These are phyloP conservation scores for Pogona vitticeps DNA, from an alignment of 2,113 vertebrate species.

Conservation along the genomic window DNA sequence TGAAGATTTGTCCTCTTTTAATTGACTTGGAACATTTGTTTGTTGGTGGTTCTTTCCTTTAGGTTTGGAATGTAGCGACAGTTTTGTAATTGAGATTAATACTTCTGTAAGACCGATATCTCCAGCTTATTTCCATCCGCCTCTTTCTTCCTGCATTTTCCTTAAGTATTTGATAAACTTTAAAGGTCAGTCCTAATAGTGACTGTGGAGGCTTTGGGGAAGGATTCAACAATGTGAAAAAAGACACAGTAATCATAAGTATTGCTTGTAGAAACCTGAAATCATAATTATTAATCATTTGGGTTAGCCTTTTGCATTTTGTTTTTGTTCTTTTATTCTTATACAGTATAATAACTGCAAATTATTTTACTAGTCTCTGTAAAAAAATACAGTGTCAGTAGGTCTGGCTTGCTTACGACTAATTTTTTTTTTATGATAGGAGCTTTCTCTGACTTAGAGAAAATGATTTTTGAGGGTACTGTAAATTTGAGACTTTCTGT, in stretches of 20 bases:
- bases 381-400: neutral
- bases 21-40: neutral
- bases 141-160: conserved; percentile 3
- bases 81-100: conserved; percentile 19
- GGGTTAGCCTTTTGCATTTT: neutral
- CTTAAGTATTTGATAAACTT: conserved; percentile 8
- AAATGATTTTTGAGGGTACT: neutral
- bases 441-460: neutral
- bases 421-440: neutral
- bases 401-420: neutral
- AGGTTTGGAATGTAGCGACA: neutral
- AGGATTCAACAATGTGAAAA: neutral
- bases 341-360: neutral
- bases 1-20: conserved; percentile 1
- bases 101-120: neutral
- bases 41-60: conserved; percentile 10
- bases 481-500: neutral
- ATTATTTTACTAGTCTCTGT: neutral
- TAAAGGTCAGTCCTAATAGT: conserved; percentile 14
- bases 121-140: neutral
- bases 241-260: neutral
- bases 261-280: neutral
- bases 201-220: neutral
- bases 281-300: neutral
- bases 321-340: neutral